phyloP scores from a whole-genome alignment of 2,797 vertebrate genomes.

The Micrastur ruficollis region DNA sequence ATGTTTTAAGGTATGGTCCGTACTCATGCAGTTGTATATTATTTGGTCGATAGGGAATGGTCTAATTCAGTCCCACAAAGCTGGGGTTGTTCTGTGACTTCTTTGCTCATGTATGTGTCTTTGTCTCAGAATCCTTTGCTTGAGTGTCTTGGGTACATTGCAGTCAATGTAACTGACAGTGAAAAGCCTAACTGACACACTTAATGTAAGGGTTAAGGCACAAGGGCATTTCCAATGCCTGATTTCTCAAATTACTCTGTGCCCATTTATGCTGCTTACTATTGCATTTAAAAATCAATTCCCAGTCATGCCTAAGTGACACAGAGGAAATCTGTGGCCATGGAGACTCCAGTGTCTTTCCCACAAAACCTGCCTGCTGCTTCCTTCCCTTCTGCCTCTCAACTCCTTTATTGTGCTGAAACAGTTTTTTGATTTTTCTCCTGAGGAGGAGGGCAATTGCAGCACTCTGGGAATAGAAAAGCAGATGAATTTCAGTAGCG shows the following conservation, averaged over 20 bases:
- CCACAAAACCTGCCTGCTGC: neutral
- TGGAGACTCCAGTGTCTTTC: neutral
- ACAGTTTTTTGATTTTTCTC: neutral
- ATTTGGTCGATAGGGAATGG: neutral
- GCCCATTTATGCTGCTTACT: neutral
- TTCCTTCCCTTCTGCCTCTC: neutral
- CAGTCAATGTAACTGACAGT: neutral
- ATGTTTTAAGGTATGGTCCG: neutral
- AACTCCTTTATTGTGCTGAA: neutral
- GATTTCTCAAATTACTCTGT: constrained; percentile 9
- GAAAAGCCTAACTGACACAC: neutral
- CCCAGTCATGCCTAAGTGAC: neutral
- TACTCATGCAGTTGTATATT: neutral
- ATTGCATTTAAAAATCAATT: constrained; percentile 50
- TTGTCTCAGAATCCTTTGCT: neutral
- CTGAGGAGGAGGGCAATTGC: neutral
- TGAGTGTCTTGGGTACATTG: neutral
- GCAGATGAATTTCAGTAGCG: neutral
- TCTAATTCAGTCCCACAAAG: neutral
- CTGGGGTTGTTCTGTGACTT: neutral
- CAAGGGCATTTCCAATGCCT: neutral
- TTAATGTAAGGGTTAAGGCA: neutral
- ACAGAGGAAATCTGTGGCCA: neutral
- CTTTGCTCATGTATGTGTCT: neutral
- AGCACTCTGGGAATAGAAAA: neutral